Evolutionary conservation across 2,797 vertebrate species (phyloP).

Genomic region (Onychomys arenicola): DNA sequence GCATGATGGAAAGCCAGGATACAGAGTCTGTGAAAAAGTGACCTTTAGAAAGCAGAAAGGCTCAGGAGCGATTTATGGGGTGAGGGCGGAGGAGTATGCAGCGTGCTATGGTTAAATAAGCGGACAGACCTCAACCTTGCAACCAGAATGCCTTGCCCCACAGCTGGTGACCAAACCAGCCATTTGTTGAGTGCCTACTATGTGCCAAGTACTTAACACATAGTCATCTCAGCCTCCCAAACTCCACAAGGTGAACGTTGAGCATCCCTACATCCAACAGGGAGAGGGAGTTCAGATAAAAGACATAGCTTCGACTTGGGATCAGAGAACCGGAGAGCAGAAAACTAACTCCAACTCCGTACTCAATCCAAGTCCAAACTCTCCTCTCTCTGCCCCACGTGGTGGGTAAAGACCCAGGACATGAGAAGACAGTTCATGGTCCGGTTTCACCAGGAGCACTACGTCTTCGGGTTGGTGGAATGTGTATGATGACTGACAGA

Average conservation of each 20-base stretch:
- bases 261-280: neutral
- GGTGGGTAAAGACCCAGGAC: neutral
- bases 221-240: neutral
- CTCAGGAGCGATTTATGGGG: slow-evolving; percentile 61
- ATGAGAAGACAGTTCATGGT: neutral
- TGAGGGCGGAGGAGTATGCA: slow-evolving; percentile 20
- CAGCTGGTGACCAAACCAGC: neutral
- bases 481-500: neutral
- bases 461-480: neutral
- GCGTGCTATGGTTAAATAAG: neutral
- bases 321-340: neutral
- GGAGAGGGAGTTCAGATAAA: neutral
- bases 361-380: neutral
- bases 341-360: neutral
- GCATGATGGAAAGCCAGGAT: slow-evolving; percentile 48
- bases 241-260: fast-evolving
- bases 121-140: neutral
- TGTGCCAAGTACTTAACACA: neutral
- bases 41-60: slow-evolving; percentile 20
- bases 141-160: fast-evolving
- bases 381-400: neutral
- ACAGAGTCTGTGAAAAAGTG: slow-evolving; percentile 36
- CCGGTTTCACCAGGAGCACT: neutral
- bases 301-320: neutral
- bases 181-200: neutral